Evolutionary conservation across 1,140 invertebrate genomes (phyloP).

Genomic region (Drosophila guanche): DNA sequence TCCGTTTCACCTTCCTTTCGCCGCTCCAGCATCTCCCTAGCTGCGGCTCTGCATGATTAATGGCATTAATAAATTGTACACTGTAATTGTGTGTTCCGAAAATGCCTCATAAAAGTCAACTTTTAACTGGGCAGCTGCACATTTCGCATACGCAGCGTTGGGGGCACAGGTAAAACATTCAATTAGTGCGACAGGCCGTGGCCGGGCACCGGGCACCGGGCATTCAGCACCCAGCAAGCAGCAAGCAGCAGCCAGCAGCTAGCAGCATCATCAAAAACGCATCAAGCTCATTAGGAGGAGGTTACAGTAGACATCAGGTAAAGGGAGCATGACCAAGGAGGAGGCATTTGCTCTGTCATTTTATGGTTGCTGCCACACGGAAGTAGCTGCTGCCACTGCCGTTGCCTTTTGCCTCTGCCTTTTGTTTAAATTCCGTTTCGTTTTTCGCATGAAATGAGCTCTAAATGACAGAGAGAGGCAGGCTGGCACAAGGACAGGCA

Average conservation of each 20-base stretch:
- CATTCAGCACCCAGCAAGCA: slow-evolving; percentile 12
- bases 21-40: not conserved
- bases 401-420: slow-evolving; percentile 29
- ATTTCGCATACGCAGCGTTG: slow-evolving; percentile 71
- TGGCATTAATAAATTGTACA: slow-evolving; percentile 73
- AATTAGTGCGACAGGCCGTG: slow-evolving; percentile 49
- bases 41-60: slow-evolving; percentile 53
- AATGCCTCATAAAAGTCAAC: slow-evolving; percentile 58
- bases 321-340: slow-evolving; percentile 21
- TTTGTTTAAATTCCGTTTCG: slow-evolving; percentile 74
- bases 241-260: slow-evolving; percentile 40
- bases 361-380: slow-evolving; percentile 60
- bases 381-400: slow-evolving; percentile 35
- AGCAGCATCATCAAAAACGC: slow-evolving; percentile 79
- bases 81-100: slow-evolving; percentile 62
- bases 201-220: not conserved
- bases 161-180: slow-evolving; percentile 53
- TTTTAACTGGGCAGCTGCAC: slow-evolving; percentile 29
- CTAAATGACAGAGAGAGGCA: slow-evolving; percentile 59
- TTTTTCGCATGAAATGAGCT: slow-evolving; percentile 68
- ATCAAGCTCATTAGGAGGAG: slow-evolving; percentile 70
- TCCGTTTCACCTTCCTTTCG: not conserved
- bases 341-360: slow-evolving; percentile 74
- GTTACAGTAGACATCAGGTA: slow-evolving; percentile 7
- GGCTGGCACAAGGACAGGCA: slow-evolving; percentile 25